Base-by-base conservation (phyloP, 2,888 invertebrate species). In the Dolichomitus sp. region DNA sequence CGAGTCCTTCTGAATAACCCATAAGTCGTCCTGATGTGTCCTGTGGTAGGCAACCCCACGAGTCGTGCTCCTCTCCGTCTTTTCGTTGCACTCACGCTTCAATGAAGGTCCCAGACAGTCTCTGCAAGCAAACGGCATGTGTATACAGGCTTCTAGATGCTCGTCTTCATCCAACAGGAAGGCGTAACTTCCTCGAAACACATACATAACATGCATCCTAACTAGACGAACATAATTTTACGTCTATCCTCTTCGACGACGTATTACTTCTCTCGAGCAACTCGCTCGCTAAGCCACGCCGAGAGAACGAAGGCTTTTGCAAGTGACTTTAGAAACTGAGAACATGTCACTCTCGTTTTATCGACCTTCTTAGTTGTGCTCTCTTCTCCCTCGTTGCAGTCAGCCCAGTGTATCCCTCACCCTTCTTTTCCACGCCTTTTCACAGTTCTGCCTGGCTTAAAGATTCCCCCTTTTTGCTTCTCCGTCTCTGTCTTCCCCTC, bases 1-100 rank as follows among this genome's bases (percentile, higher is more conserved):
- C 70, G 87, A 84, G 84, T 84, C 84, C 90, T 87, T 80, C 83
- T 92, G 92, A 91, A 92, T 92, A 92, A 91, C 91, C 89, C 90
- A 91, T 91, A 91, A 90, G 90, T 90, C 87, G 88, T 88, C 85
- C 40, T 37, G 68, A 66, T 73, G 61, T 68, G 63, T 78, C 63
- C 78, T 45, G 78, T 59, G 69, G 33, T 17, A 61, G 57, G 7
- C 9, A 23, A 30, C 57, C 50, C 40, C 27, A 72, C 54, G 73
- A 72, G 54, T 17, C 57, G 52, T 61, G 12, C 0, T 23, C 70
- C 57, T 65, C 33, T 78, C 68, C 52, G 54, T 66, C 19, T 17
- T 33, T 68, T 72, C 66, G 42, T 45, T 77, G 66, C 66, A 72
- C 54, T 66, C 65, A 40, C 48, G 59, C 37, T 40, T 37, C 73